Base-by-base conservation (phyloP, 2,888 invertebrate species). In the Mesochorus sp. region DNA sequence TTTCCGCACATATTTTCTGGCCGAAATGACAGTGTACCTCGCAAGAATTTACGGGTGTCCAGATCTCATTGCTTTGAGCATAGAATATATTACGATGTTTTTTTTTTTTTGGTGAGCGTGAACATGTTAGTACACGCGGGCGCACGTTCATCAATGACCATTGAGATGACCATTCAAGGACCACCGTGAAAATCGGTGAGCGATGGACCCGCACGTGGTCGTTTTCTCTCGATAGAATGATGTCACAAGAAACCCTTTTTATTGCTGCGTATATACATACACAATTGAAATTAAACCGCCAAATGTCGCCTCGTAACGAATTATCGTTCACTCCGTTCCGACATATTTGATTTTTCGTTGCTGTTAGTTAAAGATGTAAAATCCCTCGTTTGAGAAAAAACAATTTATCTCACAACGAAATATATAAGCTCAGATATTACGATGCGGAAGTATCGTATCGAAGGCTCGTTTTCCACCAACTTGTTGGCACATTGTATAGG, bases 401-500 rank as follows among this genome's bases (percentile, higher is more conserved):
- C n/a, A 34, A 21, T 17, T n/a, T n/a, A n/a, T 49, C 1, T 31
- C n/a, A n/a, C 19, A 26, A 24, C 10, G 31, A 24, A 28, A 61
- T 17, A 12, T 2, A 12, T 37, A n/a, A 19, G 26, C 21, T 31
- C 21, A 59, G 39, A 44, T 34, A 28, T 37, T 21, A 44, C 17
- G 62, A 28, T 47, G 53, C 51, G 68, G 71, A 75, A 72, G 70
- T 53, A 26, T 67, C 73, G 57, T 64, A 39, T 72, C n/a, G 76
- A 57, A 17, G 47, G 28, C 67, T 79, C 76, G 72, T 89, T 89
- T 88, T 87, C 88, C 89, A 87, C 84, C 89, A 90, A 90, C 90
- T 91, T 91, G 90, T 90, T 89, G 89, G 90, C 57, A 87, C 85
- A 87, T 88, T 88, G 87, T 87, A 86, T 85, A 51, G 19, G 53